A percentile compares a stretch with the other conserved stretches of the same genome.
These are phyloP conservation scores for Synergus japonicus DNA, from an alignment of 2,888 invertebrate genomes.

Conservation along the genomic window DNA sequence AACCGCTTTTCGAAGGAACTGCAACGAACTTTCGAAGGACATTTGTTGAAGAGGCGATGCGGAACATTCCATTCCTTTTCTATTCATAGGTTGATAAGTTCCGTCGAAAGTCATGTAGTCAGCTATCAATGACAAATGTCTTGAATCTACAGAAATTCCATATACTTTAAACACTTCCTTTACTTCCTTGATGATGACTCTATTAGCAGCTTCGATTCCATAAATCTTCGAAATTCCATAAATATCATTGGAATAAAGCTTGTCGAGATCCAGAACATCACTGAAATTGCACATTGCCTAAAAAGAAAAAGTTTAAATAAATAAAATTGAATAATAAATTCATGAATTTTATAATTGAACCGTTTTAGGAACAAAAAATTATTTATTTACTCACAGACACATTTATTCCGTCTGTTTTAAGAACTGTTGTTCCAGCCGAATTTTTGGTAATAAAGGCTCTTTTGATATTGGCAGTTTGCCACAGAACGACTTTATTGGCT, in stretches of 20 bases:
- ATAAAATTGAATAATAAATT: conserved; percentile 22
- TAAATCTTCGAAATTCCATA: conserved; percentile 93
- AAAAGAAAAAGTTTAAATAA: conserved; percentile 49
- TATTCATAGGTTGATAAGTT: conserved; percentile 91
- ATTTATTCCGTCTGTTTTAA: conserved; percentile 98
- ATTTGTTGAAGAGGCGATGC: conserved; percentile 98
- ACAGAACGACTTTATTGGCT: conserved; percentile 86
- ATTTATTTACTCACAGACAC: conserved; percentile 81
- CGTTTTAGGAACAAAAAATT: background rate
- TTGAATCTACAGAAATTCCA: conserved; percentile 95
- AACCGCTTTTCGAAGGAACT: conserved; percentile 89
- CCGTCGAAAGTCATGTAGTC: conserved; percentile 99
- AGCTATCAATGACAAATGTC: conserved; percentile 94
- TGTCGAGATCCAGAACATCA: conserved; percentile 87
- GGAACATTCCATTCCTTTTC: conserved; percentile 93
- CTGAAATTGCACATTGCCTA: conserved; percentile 92
- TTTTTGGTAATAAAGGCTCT: conserved; percentile 90
- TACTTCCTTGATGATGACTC: conserved; percentile 95
- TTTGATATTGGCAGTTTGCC: conserved; percentile 89
- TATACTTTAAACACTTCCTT: conserved; percentile 98
- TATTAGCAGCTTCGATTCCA: conserved; percentile 97
- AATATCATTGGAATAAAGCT: conserved; percentile 95
- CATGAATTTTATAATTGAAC: background rate
- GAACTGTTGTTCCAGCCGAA: conserved; percentile 80
- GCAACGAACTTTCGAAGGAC: conserved; percentile 96